Evolutionary conservation across 2,797 vertebrate species (phyloP).

Genomic region (Florisuga fusca): DNA sequence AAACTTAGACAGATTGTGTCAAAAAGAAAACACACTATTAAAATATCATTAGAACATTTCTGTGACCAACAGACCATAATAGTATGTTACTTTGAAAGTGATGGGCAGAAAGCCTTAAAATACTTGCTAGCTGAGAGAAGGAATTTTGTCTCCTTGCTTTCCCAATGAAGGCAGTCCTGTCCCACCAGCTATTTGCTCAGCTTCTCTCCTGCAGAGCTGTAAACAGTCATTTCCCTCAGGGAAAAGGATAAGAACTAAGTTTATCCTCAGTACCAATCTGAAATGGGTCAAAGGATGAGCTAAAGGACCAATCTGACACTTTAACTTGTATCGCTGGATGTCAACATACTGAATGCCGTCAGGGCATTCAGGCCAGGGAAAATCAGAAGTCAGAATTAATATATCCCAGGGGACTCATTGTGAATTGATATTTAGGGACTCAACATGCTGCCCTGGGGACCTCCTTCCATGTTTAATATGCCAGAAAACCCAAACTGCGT

Average conservation of each 20-base stretch:
- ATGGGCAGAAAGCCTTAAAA: slow-evolving; percentile 27
- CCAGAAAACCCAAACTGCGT: background rate
- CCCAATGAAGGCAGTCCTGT: background rate
- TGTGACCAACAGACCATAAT: background rate
- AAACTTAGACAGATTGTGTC: background rate
- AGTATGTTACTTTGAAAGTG: background rate
- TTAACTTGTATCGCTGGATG: background rate
- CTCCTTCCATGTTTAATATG: background rate
- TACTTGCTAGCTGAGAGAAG: background rate
- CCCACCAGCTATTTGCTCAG: background rate
- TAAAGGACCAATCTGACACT: background rate
- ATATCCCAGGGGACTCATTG: background rate
- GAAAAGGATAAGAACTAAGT: background rate
- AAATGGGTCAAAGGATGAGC: background rate
- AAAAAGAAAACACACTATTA: slow-evolving; percentile 30
- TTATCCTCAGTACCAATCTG: background rate
- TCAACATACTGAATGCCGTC: background rate
- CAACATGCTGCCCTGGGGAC: background rate
- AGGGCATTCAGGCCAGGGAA: background rate
- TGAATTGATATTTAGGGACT: slow-evolving; percentile 39
- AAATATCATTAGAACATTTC: background rate
- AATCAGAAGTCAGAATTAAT: slow-evolving; percentile 22
- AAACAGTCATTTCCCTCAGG: background rate
- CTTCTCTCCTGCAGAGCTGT: background rate
- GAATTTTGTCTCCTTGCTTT: slow-evolving; percentile 16